A percentile compares a stretch with the other conserved stretches of the same genome.
Conservation (phyloP, 2,888 invertebrate species). For the Timema cristinae region DNA sequence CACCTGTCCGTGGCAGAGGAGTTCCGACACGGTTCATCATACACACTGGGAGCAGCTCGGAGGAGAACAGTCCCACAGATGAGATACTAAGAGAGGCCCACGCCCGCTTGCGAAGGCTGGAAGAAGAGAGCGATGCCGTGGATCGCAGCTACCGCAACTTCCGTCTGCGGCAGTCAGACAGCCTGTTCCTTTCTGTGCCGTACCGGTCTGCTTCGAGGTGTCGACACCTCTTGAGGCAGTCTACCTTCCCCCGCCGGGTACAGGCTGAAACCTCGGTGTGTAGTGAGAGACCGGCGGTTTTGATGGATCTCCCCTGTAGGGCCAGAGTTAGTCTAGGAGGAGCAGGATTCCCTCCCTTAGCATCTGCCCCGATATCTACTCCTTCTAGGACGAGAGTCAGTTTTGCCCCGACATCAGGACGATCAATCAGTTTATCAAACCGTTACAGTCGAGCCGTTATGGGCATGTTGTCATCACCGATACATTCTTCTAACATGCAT, state of each 20-base stretch:
- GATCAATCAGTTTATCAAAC: too few relatives aligned
- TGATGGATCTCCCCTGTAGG: too few relatives aligned
- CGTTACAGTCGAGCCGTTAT: too few relatives aligned
- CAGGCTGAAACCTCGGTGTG: not conserved
- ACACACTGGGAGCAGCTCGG: conserved; percentile 21
- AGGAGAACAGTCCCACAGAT: conserved; percentile 42
- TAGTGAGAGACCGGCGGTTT: too few relatives aligned
- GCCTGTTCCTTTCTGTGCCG: not conserved
- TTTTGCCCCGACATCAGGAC: too few relatives aligned
- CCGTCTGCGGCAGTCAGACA: conserved; percentile 21
- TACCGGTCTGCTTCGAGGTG: not conserved
- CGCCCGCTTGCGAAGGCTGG: conserved; percentile 50
- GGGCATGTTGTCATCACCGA: too few relatives aligned
- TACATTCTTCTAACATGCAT: too few relatives aligned
- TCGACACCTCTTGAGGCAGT: not conserved
- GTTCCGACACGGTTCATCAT: too few relatives aligned
- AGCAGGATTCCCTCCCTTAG: too few relatives aligned
- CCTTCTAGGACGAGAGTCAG: too few relatives aligned
- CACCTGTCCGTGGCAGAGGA: not conserved
- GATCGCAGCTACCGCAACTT: conserved; percentile 52
- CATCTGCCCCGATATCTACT: too few relatives aligned
- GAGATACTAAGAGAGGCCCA: conserved; percentile 53
- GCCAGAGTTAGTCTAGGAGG: too few relatives aligned
- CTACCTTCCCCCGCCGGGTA: not conserved
- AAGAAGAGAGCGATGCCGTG: conserved; percentile 57